Conservation (phyloP, 2,113 vertebrate genomes). For the Ailuropoda melanoleuca region DNA sequence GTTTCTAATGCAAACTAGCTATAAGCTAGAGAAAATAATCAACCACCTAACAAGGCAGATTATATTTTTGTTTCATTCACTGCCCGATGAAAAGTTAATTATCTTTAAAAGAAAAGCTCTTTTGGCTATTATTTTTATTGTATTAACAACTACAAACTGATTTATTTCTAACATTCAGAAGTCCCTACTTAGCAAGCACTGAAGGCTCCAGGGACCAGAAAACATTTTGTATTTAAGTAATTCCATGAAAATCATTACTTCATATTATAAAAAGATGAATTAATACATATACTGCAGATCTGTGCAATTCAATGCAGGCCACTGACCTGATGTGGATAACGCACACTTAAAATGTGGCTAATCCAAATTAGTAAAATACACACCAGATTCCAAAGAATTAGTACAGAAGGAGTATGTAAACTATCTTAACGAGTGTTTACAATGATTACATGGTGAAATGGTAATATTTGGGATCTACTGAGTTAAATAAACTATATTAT, state of each 20-base stretch:
- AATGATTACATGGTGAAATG: constrained; percentile 25
- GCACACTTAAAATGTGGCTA: background rate
- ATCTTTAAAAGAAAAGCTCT: constrained; percentile 36
- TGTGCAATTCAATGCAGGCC: background rate
- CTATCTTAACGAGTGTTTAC: background rate
- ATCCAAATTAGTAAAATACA: background rate
- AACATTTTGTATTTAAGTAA: constrained; percentile 5
- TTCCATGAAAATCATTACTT: background rate
- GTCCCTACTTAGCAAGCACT: background rate
- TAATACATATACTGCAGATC: background rate
- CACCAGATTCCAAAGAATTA: background rate
- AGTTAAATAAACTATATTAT: constrained; percentile 21
- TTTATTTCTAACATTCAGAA: constrained; percentile 19
- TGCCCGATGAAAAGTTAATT: background rate
- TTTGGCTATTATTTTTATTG: background rate
- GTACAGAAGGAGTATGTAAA: background rate
- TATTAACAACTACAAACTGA: background rate
- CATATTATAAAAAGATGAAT: background rate
- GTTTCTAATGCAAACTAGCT: constrained; percentile 19
- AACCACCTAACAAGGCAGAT: background rate
- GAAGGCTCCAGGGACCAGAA: background rate
- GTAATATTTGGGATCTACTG: background rate
- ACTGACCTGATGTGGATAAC: background rate
- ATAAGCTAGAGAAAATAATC: constrained; percentile 36
- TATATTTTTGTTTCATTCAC: background rate